A percentile compares a stretch with the other conserved stretches of the same genome.
These are phyloP conservation scores for Aleiodes sp. DNA, from an alignment of 1,140 invertebrate species.

Conservation along the genomic window DNA sequence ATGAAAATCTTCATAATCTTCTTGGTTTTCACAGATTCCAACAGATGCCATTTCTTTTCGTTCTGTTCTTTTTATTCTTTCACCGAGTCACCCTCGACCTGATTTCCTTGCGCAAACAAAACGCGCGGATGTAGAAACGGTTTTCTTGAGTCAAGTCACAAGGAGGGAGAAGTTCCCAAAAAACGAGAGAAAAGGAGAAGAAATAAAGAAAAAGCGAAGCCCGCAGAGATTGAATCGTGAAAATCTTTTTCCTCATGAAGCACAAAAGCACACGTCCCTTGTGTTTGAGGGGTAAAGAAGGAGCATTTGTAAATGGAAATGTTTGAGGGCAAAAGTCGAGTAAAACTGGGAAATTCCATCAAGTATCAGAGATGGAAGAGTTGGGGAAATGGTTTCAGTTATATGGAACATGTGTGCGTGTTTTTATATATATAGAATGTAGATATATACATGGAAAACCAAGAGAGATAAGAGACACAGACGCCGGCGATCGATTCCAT, in stretches of 20 bases:
- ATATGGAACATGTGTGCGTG: not conserved
- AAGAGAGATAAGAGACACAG: not conserved
- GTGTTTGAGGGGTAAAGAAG: not conserved
- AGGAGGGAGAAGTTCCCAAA: not conserved
- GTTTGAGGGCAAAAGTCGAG: not conserved
- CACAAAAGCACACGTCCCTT: too few species aligned
- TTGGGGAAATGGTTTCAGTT: not conserved
- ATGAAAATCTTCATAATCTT: not conserved
- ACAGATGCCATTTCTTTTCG: not conserved
- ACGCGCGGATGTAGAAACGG: not conserved
- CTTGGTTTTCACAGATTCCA: not conserved
- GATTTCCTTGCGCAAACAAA: constrained; percentile 25
- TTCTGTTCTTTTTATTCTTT: not conserved
- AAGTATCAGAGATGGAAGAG: not conserved
- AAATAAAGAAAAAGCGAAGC: not conserved
- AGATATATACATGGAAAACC: not conserved
- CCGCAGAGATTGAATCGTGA: constrained; percentile 1
- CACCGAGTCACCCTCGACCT: constrained; percentile 24
- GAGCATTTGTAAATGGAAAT: not conserved
- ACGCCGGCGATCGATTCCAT: constrained; percentile 32
- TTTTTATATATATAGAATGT: not conserved
- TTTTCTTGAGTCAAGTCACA: not conserved
- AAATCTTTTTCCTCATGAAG: not conserved
- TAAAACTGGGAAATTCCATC: constrained; percentile 15
- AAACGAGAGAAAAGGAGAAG: not conserved